phyloP scores from a whole-genome alignment of 2,888 invertebrate genomes.

The Drosophila dives region DNA sequence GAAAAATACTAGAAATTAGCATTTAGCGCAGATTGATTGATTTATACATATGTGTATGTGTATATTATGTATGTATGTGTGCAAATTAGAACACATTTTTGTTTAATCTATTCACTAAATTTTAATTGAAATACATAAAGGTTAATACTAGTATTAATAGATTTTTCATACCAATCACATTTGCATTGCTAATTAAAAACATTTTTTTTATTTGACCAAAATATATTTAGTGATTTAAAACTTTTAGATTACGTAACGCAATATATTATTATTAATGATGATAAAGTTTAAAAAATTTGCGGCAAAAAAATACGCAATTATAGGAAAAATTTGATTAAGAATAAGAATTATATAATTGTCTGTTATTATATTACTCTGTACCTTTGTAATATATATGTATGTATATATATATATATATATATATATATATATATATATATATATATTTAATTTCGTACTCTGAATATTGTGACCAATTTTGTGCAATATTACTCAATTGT shows the following conservation, averaged over 20 bases:
- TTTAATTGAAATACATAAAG: constrained; percentile 18
- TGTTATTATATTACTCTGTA: constrained; percentile 21
- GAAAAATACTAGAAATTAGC: neutral
- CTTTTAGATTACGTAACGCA: neutral
- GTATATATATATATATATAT: constrained; percentile 10
- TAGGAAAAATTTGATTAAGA: constrained; percentile 23
- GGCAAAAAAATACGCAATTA: constrained; percentile 7
- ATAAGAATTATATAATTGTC: constrained; percentile 1
- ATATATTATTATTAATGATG: neutral
- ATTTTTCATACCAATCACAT: neutral
- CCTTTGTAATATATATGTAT: constrained; percentile 5
- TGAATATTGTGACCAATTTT: constrained; percentile 44
- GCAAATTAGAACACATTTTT: constrained; percentile 11
- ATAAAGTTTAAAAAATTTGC: neutral
- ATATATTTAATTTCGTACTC: constrained; percentile 9
- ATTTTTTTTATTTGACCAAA: neutral
- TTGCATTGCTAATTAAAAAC: neutral
- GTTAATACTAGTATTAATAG: neutral
- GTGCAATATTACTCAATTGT: constrained; percentile 31
- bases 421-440: neutral
- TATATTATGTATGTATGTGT: constrained; percentile 7
- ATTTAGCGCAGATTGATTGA: neutral
- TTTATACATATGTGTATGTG: neutral
- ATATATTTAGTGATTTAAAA: neutral
- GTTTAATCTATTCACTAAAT: constrained; percentile 8